phyloP scores from a whole-genome alignment of 2,888 invertebrate species.

The Encarsia formosa region DNA sequence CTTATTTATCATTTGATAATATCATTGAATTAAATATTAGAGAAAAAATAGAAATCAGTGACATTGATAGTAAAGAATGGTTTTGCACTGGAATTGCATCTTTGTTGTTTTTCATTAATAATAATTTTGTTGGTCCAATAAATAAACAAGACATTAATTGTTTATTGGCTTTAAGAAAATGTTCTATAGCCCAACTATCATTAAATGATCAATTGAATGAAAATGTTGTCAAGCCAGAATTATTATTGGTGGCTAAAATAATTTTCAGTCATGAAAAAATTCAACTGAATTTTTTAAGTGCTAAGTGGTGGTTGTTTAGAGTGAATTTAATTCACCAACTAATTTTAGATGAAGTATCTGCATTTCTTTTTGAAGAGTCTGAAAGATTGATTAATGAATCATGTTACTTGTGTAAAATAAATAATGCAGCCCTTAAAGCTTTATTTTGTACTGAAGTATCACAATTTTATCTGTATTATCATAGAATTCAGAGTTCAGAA shows the following conservation, averaged over 20 bases:
- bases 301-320: conserved; percentile 67
- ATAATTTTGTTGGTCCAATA: conserved; percentile 77
- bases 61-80: conserved; percentile 40
- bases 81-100: conserved; percentile 62
- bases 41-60: conserved; percentile 25
- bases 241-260: conserved; percentile 49
- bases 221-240: conserved; percentile 40
- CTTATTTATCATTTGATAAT: too few species aligned
- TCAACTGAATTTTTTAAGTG: conserved; percentile 53
- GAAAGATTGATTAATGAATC: conserved; percentile 54
- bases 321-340: conserved; percentile 71
- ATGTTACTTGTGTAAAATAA: conserved; percentile 24
- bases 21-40: too few species aligned
- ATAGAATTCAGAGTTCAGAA: conserved; percentile 67
- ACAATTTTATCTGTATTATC: conserved; percentile 70
- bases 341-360: conserved; percentile 71
- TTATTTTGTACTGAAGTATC: conserved; percentile 58
- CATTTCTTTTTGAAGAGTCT: conserved; percentile 60
- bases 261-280: conserved; percentile 42
- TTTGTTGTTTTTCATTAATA: conserved; percentile 70
- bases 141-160: conserved; percentile 42
- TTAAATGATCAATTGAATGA: conserved; percentile 47
- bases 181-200: conserved; percentile 43
- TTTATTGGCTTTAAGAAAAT: conserved; percentile 32
- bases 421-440: conserved; percentile 38